Percentiles rank a stretch among this genome's conserved stretches.
Conservation (phyloP, 2,888 invertebrate genomes). For the Trypoxylon attenuatum region DNA sequence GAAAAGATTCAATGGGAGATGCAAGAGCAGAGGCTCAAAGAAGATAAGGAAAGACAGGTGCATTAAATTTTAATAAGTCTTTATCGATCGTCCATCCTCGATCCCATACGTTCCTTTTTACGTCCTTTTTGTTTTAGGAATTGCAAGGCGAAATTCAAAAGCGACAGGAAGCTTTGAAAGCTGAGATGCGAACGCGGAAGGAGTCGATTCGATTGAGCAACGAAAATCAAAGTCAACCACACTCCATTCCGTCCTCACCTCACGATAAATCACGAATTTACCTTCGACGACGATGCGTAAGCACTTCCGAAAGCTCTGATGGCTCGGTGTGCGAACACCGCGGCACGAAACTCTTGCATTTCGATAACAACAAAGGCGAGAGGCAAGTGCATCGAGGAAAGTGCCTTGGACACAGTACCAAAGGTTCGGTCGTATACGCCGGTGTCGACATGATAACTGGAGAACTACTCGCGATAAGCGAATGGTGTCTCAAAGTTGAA, state of each 20-base stretch:
- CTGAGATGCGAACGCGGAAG: conserved; percentile 78
- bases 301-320: conserved; percentile 78
- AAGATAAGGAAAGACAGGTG: conserved; percentile 77
- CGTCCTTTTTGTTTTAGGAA: conserved; percentile 79
- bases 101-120: too few species aligned
- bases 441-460: conserved; percentile 86
- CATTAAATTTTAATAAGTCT: conserved; percentile 5
- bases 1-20: conserved; percentile 80
- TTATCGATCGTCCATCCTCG: too few species aligned
- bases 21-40: conserved; percentile 80
- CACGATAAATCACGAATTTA: conserved; percentile 65
- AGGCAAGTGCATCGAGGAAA: conserved; percentile 84
- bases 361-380: conserved; percentile 76
- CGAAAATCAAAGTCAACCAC: conserved; percentile 57
- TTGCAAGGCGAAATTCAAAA: conserved; percentile 86
- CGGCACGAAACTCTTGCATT: conserved; percentile 77
- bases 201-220: conserved; percentile 56
- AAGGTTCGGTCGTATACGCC: conserved; percentile 84
- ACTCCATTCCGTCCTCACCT: conserved; percentile 68
- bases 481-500: conserved; percentile 81
- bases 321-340: conserved; percentile 77
- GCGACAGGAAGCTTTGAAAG: conserved; percentile 85
- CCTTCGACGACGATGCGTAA: conserved; percentile 73
- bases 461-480: conserved; percentile 83
- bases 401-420: conserved; percentile 85